Evolutionary conservation across 2,797 vertebrate species (phyloP), one percentile per base, ranked within the genome.

Genomic region (Spinus pinus): DNA sequence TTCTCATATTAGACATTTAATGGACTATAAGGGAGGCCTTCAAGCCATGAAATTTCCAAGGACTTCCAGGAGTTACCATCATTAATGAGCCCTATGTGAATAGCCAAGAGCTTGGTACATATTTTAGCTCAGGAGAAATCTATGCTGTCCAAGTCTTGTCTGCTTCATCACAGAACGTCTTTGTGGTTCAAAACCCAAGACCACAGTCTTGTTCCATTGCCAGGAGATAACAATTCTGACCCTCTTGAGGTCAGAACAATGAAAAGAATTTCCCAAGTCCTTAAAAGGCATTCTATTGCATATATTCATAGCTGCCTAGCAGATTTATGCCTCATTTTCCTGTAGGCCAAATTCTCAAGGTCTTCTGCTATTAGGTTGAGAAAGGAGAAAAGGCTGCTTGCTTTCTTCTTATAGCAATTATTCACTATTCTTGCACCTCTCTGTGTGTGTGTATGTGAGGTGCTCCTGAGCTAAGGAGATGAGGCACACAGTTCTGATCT

Each of bases 261-360:
- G 96, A 96, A 87, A 94, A 97, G 74, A 97, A 97, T 97, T 97
- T 96, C 95, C 88, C 91, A 92, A 95, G 89, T 93, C 91, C 84
- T 93, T 89, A 97, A 87, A 95, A 49, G 58, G 91, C 93, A 97
- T 73, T 89, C 75, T 71, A 94, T 65, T 89, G 85, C 87, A 90
- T 93, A 92, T 96, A 85, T 88, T 91, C 81, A 87, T 96, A 97
- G 90, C 73, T 92, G 74, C 46, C 93, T 85, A 97, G 91, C 81
- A 90, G 88, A 72, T 77, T 97, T 94, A 97, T 96, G 87, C 30
- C 33, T 94, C 78, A 75, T 88, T 94, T 86, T 92, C 79, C 61
- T 81, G 30, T 53, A 87, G 92, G 89, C 92, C 93, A 94, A 28
- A 51, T 95, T 96, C 93, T 97, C 88, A 97, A 97, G 89, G 23